These are phyloP conservation scores for Pomatorhinus ruficollis DNA, from an alignment of 2,113 vertebrate species.

Conservation along the genomic window DNA sequence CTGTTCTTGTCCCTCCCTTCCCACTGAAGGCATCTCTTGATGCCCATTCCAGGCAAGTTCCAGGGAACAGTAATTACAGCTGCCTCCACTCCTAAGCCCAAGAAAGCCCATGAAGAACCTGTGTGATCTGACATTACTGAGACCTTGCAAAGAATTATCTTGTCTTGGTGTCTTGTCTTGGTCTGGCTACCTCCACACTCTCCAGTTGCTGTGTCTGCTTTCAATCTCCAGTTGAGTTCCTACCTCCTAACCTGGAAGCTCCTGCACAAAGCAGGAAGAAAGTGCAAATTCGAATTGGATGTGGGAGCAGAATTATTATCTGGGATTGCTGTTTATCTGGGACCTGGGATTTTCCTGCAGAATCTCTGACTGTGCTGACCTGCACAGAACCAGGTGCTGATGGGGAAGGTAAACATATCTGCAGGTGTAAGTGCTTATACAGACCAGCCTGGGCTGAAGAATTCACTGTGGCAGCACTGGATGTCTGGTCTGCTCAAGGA, in stretches of 20 bases:
- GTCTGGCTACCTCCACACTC: conserved; percentile 2
- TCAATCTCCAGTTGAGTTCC: neutral
- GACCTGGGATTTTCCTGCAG: neutral
- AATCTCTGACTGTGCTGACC: neutral
- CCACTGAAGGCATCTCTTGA: neutral
- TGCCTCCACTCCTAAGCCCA: neutral
- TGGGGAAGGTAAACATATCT: neutral
- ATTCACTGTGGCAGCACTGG: neutral
- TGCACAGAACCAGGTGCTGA: neutral
- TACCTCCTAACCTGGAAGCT: neutral
- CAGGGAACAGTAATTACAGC: neutral
- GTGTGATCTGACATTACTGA: neutral
- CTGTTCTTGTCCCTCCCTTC: neutral
- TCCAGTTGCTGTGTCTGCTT: neutral
- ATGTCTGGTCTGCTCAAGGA: neutral
- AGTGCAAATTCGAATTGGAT: neutral
- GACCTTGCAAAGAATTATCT: neutral
- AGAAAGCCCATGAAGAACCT: neutral
- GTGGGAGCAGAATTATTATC: neutral
- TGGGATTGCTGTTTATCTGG: neutral
- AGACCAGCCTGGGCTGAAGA: neutral
- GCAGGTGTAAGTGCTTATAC: neutral
- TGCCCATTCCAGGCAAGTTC: neutral
- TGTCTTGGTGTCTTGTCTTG: neutral
- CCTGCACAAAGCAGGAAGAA: neutral